Base-by-base conservation (phyloP, 2,888 invertebrate species). In the Galeruca laticollis region DNA sequence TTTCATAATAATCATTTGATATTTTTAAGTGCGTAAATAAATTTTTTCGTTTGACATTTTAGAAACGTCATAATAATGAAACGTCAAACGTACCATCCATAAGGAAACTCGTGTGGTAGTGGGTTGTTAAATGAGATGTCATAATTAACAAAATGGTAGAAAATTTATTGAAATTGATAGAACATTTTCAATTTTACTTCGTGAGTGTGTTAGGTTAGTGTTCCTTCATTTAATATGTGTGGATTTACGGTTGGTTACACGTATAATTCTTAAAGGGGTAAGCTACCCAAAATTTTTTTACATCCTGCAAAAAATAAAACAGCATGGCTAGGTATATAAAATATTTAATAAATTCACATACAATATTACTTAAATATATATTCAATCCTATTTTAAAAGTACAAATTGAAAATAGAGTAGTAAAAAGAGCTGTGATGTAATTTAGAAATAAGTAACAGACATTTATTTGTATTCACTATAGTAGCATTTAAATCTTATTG, bases 191-290 rank as follows among this genome's bases (percentile, higher is more conserved):
- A 60, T 60, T 64, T 69, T 54, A 59, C 37, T 65, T 69, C 47
- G 59, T 60, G 65, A 15, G 60, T 65, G 61, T 56, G 60, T 60
- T 69, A 65, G 69, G 69, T 69, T 69, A 65, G 69, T 65, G 47
- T 37, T 60, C 43, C 60, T 59, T 31, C 20, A 5, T 49, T 31
- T 66, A 18, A 60, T 56, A n/a, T 26, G 59, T 65, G 62, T 52
- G 52, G 62, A 52, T 62, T 35, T 62, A 37, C 35, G 18, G 31
- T 20, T 47, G 35, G 20, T 4, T 15, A 33, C 15, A 9, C 11
- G 11, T 10, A 61, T 62, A 47, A 43, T 56, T 47, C 33, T 47
- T n/a, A 49, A 47, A 47, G 35, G 31, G 57, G 68, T 68, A 56
- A 68, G 68, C 61, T 4, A 52, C 37, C 13, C 15, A 18, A 47